Base-by-base conservation (phyloP, 2,888 invertebrate species). In the Hirtodrosophila duncani region DNA sequence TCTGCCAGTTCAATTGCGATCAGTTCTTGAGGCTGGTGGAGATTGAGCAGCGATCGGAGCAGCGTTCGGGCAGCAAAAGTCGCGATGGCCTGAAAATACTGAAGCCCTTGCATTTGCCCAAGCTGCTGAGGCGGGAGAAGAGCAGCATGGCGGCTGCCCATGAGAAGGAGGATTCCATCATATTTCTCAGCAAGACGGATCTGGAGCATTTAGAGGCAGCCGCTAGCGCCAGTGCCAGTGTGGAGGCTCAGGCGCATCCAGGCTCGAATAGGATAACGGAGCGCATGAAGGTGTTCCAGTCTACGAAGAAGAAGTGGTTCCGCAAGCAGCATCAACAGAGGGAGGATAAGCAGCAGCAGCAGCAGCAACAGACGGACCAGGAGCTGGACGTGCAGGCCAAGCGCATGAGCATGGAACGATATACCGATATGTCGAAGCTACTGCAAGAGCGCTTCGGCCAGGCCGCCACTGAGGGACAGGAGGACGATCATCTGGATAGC, bases 341-440 rank as follows among this genome's bases (percentile, higher is more conserved):
- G 8, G 36, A 52, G 3, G 60, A 49, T 16, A 42, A 59, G 2
- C 66, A 62, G 3, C 49, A 56, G 2, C 42, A 39, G 2, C 33
- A 62, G 6, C 44, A 63, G 9, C 41, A 38, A 3, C 33, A 8
- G 7, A 8, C 51, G 53, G 57, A 82, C 51, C 52, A 88, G 2
- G 89, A 90, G 46, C 88, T 91, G 53, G 91, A 91, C 83, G 87
- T 88, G 46, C 90, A 89, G 41, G 91, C 91, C 52, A 92, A 91
- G 77, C 90, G 91, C 63, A 90, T 91, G 85, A 92, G 91, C 53
- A 91, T 92, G 83, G 92, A 92, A 74, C 88, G 92, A 33, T 92
- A 92, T 61, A 91, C 91, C 81, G 92, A 92, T 65, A 92, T 92
- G 92, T 89, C 92, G 3, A 92, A 92, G 80, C 85, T 92, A 48